Evolutionary conservation across 2,797 vertebrate genomes (phyloP), one percentile per base, ranked within the genome.

Genomic region (Linurgus olivaceus): DNA sequence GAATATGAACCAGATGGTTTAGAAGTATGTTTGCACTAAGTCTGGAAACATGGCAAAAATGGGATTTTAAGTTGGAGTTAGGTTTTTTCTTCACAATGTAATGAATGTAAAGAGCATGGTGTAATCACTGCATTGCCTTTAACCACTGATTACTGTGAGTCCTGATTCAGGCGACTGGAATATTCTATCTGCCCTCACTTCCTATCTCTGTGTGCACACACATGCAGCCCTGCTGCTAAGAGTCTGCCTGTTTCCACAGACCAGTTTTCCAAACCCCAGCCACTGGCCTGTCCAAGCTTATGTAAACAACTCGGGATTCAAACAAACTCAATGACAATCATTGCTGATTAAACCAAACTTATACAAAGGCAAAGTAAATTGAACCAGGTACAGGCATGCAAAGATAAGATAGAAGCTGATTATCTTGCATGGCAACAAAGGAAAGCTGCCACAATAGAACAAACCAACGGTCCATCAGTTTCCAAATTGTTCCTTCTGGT

Each of bases 291-390:
- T n/a, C 26, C 68, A 42, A 78, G 79, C 87, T 89, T 90, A 83
- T 57, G 79, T 93, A 95, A 95, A 86, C 87, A 76, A 13, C 66
- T 75, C 42, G 35, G 28, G 51, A 91, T 83, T 90, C 11, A 0
- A 96, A 84, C 83, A 93, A 94, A 75, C 66, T 77, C 82, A 78
- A 48, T 76, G 63, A 73, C 79, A 96, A 95, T 90, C 87, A 76
- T 15, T 37, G 66, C 73, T 38, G 87, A 95, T 97, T 93, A 96
- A 94, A 92, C 51, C 47, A 31, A 80, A 89, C 2, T 11, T 42
- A 67, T n/a, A 95, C 61, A 95, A 95, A 93, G 44, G 81, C 61
- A 94, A 93, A 94, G 87, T 50, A 95, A 96, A 96, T 26, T 91
- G 84, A 90, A 93, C 54, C 65, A 77, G 84, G 68, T 89, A 93